Percentiles rank a stretch among this genome's conserved stretches.
These are phyloP conservation scores for Falco peregrinus DNA, from an alignment of 2,797 vertebrate species.

Conservation along the genomic window DNA sequence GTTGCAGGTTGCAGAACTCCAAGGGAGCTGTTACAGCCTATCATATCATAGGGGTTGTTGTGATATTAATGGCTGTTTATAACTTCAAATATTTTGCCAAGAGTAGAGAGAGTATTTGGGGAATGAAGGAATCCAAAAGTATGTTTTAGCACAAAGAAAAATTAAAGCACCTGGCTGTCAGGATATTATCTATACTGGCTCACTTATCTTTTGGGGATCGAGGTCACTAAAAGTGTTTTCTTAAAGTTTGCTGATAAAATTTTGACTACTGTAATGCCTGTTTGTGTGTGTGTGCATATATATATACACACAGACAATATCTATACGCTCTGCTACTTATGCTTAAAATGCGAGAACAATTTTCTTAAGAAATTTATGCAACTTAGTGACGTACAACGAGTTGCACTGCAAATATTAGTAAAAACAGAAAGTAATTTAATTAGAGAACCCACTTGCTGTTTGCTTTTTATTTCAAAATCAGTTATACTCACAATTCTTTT, in stretches of 20 bases:
- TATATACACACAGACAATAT: not conserved
- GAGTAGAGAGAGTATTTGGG: not conserved
- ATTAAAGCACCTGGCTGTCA: not conserved
- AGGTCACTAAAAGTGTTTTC: not conserved
- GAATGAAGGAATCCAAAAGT: not conserved
- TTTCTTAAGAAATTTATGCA: not conserved
- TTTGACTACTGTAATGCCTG: not conserved
- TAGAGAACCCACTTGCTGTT: not conserved
- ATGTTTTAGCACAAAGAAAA: not conserved
- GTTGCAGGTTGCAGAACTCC: not conserved
- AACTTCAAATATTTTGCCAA: not conserved
- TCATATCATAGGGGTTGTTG: not conserved
- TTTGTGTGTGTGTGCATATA: not conserved
- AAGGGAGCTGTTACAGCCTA: not conserved
- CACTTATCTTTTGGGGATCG: not conserved
- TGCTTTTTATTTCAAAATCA: not conserved
- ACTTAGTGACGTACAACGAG: not conserved
- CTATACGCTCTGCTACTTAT: not conserved
- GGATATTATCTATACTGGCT: not conserved
- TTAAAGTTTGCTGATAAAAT: not conserved
- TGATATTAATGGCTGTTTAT: not conserved
- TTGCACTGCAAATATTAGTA: not conserved
- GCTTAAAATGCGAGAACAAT: not conserved
- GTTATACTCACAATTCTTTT: not conserved
- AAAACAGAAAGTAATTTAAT: not conserved